These are phyloP conservation scores for Apolygus lucorum DNA, from an alignment of 1,140 invertebrate species.

Conservation along the genomic window DNA sequence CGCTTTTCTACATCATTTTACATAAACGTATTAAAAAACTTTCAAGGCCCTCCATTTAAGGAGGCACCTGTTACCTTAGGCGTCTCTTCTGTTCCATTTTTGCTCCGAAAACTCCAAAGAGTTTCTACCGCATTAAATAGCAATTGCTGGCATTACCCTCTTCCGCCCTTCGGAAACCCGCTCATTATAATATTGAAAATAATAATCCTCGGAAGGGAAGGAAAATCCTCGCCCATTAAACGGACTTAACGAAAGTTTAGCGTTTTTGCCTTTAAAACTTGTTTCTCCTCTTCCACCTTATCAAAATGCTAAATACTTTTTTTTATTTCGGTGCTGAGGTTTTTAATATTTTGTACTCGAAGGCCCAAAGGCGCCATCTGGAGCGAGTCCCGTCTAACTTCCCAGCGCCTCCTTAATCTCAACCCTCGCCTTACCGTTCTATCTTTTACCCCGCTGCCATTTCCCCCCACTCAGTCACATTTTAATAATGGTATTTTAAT, in stretches of 20 bases:
- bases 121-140: constrained; percentile 20
- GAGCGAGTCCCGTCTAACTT: constrained; percentile 17
- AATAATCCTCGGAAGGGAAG: constrained; percentile 10
- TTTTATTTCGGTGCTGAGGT: constrained; percentile 19
- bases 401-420: constrained; percentile 24
- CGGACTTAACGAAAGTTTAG: constrained; percentile 28
- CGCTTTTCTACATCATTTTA: not conserved
- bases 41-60: not conserved
- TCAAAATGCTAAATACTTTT: constrained; percentile 30
- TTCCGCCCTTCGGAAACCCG: not conserved
- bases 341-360: constrained; percentile 29
- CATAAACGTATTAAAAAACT: constrained; percentile 1
- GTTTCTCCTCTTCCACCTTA: constrained; percentile 29
- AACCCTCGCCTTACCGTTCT: not conserved
- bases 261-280: constrained; percentile 27
- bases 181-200: constrained; percentile 29
- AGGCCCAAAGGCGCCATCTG: constrained; percentile 22
- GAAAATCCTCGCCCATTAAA: constrained; percentile 27
- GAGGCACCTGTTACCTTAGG: constrained; percentile 18
- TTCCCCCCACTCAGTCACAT: constrained; percentile 12
- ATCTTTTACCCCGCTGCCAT: not conserved
- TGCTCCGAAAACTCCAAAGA: constrained; percentile 9
- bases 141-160: constrained; percentile 4
- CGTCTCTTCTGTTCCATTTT: not conserved
- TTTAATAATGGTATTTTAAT: constrained; percentile 32